Evolutionary conservation across 2,888 invertebrate species (phyloP).

Genomic region (Teleogryllus oceanicus): DNA sequence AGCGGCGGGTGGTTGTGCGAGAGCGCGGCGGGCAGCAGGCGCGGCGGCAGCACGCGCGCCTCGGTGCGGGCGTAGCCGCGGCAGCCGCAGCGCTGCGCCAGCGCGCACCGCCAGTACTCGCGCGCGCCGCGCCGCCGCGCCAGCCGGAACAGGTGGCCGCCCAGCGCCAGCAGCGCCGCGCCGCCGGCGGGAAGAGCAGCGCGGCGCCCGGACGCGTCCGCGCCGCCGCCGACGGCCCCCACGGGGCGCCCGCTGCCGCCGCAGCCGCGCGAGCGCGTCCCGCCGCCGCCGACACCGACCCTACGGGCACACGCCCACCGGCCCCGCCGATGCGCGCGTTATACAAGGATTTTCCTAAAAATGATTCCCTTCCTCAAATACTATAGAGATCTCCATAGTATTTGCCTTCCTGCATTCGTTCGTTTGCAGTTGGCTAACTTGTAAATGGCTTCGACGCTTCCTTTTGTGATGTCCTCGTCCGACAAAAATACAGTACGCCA

Average conservation of each 20-base stretch:
- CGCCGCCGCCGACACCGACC: not conserved
- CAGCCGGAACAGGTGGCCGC: constrained; percentile 7
- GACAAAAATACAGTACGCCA: too few species aligned
- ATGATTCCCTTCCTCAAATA: too few species aligned
- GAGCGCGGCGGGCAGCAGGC: not conserved
- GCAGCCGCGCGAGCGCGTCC: not conserved
- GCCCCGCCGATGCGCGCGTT: not conserved
- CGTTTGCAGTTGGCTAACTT: too few species aligned
- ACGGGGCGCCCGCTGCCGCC: not conserved
- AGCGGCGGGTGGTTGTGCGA: not conserved
- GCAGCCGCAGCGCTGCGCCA: not conserved
- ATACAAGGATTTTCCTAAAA: too few species aligned
- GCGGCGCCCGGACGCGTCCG: not conserved
- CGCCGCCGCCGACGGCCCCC: not conserved
- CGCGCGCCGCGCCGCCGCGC: not conserved
- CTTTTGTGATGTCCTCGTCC: too few species aligned
- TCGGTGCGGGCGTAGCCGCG: constrained; percentile 1
- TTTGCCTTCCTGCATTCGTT: too few species aligned
- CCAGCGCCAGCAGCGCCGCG: not conserved
- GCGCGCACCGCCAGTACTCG: not conserved
- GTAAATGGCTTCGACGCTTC: too few species aligned
- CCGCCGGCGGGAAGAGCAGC: not conserved
- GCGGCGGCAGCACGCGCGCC: not conserved
- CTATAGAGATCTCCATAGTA: too few species aligned
- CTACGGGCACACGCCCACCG: not conserved